Conservation (phyloP, 2,797 vertebrate species). For the Sebastes trivittatus region DNA sequence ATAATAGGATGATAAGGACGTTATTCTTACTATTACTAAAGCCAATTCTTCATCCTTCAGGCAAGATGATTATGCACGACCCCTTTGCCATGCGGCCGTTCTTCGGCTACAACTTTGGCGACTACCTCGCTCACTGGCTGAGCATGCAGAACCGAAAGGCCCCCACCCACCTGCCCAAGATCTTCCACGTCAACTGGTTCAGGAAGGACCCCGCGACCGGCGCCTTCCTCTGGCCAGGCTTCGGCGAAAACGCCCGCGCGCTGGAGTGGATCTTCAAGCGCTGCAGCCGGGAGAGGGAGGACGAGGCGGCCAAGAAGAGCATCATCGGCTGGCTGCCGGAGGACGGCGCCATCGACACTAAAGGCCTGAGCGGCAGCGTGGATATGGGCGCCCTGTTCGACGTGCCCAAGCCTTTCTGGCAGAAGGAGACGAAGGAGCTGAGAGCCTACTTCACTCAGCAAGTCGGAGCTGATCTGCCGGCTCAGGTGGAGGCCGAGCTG, state of each 20-base stretch:
- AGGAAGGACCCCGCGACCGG: conserved; percentile 82
- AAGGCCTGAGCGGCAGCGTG: conserved; percentile 78
- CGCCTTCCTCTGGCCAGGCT: conserved; percentile 93
- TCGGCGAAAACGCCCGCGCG: conserved; percentile 91
- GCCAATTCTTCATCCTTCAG: conserved; percentile 59
- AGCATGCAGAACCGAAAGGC: conserved; percentile 86
- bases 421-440: conserved; percentile 86
- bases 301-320: conserved; percentile 82
- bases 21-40: background rate
- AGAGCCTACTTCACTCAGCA: conserved; percentile 88
- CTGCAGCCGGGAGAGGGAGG: conserved; percentile 82
- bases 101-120: conserved; percentile 95
- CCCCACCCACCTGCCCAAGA: conserved; percentile 85
- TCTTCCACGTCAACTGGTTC: conserved; percentile 98
- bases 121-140: conserved; percentile 92
- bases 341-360: conserved; percentile 84
- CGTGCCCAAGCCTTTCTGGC: conserved; percentile 89
- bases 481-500: conserved; percentile 85
- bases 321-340: conserved; percentile 86
- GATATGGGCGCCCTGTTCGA: conserved; percentile 85
- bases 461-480: conserved; percentile 88
- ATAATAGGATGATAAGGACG: background rate
- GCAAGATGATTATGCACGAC: conserved; percentile 92
- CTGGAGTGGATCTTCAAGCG: conserved; percentile 93
- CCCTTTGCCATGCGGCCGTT: conserved; percentile 96